These are phyloP conservation scores for Zosterops pallidus DNA, from an alignment of 2,113 vertebrate genomes.

Conservation along the genomic window DNA sequence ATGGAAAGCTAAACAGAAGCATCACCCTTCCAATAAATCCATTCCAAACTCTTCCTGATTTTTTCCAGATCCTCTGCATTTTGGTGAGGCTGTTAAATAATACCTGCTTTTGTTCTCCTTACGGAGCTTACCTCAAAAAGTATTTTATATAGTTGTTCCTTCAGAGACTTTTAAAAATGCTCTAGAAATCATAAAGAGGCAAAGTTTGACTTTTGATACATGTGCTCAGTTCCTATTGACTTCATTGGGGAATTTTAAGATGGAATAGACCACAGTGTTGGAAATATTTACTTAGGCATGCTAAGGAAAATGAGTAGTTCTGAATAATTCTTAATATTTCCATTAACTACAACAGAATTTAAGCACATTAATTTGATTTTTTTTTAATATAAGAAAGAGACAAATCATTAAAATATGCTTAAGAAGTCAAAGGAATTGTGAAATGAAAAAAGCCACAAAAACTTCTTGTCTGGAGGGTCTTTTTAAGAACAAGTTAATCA, in stretches of 20 bases:
- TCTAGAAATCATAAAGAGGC: conserved; percentile 44
- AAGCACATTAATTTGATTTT: background rate
- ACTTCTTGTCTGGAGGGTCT: background rate
- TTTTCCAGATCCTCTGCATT: conserved; percentile 38
- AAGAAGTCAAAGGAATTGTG: conserved; percentile 43
- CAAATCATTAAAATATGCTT: conserved; percentile 9
- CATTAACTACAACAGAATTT: conserved; percentile 24
- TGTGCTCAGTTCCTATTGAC: background rate
- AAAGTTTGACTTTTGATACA: conserved; percentile 26
- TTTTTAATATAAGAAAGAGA: conserved; percentile 3
- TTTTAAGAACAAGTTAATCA: conserved; percentile 10
- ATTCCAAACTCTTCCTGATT: conserved; percentile 54
- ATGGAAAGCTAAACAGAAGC: conserved; percentile 54
- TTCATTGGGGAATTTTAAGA: background rate
- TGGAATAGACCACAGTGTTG: background rate
- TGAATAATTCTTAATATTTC: conserved; percentile 54
- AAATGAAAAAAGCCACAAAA: conserved; percentile 53
- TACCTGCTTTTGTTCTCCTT: conserved; percentile 14
- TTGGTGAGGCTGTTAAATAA: conserved; percentile 25
- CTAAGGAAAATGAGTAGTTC: conserved; percentile 30
- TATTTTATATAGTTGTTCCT: conserved; percentile 44
- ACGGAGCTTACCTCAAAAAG: conserved; percentile 25
- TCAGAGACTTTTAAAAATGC: conserved; percentile 33
- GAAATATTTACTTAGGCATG: conserved; percentile 27
- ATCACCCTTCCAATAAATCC: conserved; percentile 50